Evolutionary conservation across 2,888 invertebrate species (phyloP), one percentile per base, ranked within the genome.

Genomic region (Orthosia gothica): DNA sequence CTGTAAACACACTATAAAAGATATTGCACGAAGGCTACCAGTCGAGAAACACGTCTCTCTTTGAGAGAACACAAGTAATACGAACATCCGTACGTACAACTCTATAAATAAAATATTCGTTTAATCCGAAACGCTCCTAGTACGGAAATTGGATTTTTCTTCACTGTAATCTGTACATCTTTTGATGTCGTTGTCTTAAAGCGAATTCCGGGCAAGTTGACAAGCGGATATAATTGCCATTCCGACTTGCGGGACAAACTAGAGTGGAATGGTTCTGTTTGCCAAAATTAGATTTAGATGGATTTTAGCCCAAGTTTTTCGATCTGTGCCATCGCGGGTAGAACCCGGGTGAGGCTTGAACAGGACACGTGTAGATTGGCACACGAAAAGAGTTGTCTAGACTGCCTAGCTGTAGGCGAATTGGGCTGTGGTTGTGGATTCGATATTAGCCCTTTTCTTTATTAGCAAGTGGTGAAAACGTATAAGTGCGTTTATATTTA

Each of bases 201-300:
- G 66, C 66, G 70, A 68, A 76, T 73, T 72, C 57, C 70, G 20
- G 47, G 52, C 45, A 20, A 57, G 59, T 65, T 70, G 72, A 80
- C 64, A 73, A 54, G 64, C 74, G 80, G 74, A 80, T 69, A 85
- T 85, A 80, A 85, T 85, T 74, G 79, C 20, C 52, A 79, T 84
- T 79, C 57, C 58, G 2, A 18, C 20, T 73, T 65, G 40, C 18
- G 55, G 54, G 23, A 47, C 45, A 64, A 18, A 40, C 26, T 67
- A 15, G 18, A 55, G 18, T 47, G 50, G 52, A 52, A 47, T 0
- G 12, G 32, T 52, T 55, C 23, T 59, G 2, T 52, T 2, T 49
- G 20, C n/a, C 64, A 26, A 18, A 65, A 64, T 52, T 16, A 32
- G 1, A 68, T 50, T 57, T 32, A n/a, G 47, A 59, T 64, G 18